A percentile compares a stretch with the other conserved stretches of the same genome.
phyloP scores from a whole-genome alignment of 2,113 vertebrate genomes.

The Hystrix cristata region DNA sequence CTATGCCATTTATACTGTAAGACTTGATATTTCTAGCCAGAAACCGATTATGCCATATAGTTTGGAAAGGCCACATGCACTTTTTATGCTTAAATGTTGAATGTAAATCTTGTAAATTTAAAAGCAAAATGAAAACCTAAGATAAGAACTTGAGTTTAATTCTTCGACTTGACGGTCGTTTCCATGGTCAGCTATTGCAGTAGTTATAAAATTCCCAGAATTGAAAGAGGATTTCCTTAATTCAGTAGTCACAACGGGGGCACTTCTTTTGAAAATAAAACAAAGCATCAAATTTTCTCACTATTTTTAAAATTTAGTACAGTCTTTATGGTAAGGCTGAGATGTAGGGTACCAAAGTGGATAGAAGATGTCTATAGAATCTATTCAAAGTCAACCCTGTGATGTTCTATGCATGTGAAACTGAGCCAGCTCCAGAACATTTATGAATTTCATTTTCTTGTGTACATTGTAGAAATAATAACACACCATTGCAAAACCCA shows the following conservation, averaged over 20 bases:
- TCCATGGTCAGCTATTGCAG: background rate
- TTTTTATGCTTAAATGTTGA: background rate
- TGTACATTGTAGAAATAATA: background rate
- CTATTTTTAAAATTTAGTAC: background rate
- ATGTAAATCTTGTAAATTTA: background rate
- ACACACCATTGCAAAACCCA: background rate
- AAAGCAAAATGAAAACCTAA: background rate
- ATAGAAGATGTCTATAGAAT: background rate
- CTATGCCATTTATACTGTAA: background rate
- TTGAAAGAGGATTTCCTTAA: background rate
- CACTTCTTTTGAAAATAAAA: background rate
- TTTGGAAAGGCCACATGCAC: background rate
- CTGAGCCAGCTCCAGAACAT: background rate
- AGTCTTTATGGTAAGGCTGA: background rate
- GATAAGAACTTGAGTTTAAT: background rate
- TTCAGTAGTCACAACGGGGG: background rate
- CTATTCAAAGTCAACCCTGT: background rate
- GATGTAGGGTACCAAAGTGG: too few relatives aligned
- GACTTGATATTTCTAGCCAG: background rate
- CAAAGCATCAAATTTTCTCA: background rate
- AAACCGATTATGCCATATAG: background rate
- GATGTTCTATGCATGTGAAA: background rate
- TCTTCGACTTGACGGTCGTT: background rate
- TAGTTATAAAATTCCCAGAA: background rate
- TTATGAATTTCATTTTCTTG: background rate